Base-by-base conservation (phyloP, 2,888 invertebrate species). In the Electrophaes corylata region DNA sequence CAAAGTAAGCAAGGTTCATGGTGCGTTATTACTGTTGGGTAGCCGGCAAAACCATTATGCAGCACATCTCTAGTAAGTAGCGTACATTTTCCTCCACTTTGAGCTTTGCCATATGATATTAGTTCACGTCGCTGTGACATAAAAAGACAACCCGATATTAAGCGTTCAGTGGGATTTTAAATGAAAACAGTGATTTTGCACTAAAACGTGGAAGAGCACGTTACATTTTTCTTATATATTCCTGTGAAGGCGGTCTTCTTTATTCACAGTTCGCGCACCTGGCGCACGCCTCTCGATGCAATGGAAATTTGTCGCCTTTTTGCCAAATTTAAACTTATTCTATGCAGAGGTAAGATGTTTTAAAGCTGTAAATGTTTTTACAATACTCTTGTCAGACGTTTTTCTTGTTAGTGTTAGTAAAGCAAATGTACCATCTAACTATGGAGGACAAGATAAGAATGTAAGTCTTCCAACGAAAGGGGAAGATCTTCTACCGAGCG, bases 251-350 rank as follows among this genome's bases (percentile, higher is more conserved):
- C 68, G 72, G 75, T 70, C 79, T 81, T 79, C 83, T 78, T 83
- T 84, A 86, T 84, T 83, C 82, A 79, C 78, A 75, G 72, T 73
- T 62, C 65, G 82, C 75, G 75, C 86, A 85, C 86, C 85, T 86
- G 86, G 59, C 58, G 47, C 51, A 37, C 76, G 72, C 67, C 71
- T 71, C 66, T 66, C 71, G 73, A 73, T 81, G 83, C 84, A 81
- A 85, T 83, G 84, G 85, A 81, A 86, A 88, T 86, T 82, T 84
- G 83, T 84, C 83, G 81, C 81, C 79, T 76, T 75, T 80, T 80
- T 78, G 79, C 81, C 83, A 83, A 86, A 86, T 84, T 83, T 83
- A 74, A 79, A 81, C 78, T 79, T 82, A 81, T 83, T 82, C 79
- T 78, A 75, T 71, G 74, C 73, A 72, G 73, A 78, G 71, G 74